A percentile compares a stretch with the other conserved stretches of the same genome.
Evolutionary conservation across 2,888 invertebrate species (phyloP).

Genomic region (Subacronicta megacephala): DNA sequence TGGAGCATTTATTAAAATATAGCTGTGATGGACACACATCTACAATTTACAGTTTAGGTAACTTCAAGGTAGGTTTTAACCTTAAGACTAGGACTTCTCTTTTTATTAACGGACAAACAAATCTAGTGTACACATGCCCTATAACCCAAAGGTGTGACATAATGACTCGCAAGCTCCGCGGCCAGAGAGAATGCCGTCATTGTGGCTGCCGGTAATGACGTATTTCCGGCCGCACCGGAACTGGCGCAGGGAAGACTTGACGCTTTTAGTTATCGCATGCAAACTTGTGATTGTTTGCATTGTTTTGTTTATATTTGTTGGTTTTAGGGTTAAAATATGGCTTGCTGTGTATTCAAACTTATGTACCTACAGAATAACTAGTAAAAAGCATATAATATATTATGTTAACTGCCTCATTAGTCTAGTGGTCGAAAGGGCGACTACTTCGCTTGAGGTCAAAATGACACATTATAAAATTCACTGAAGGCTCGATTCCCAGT

Average conservation of each 20-base stretch:
- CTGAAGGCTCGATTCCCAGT: too few species aligned
- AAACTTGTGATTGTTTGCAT: slow-evolving; percentile 6
- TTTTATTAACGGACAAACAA: background rate
- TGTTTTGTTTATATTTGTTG: background rate
- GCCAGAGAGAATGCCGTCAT: slow-evolving; percentile 56
- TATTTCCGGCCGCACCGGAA: slow-evolving; percentile 66
- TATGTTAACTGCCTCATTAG: too few species aligned
- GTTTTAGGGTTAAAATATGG: background rate
- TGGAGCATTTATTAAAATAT: too few species aligned
- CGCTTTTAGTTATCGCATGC: slow-evolving; percentile 22
- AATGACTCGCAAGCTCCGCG: slow-evolving; percentile 46
- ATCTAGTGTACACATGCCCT: slow-evolving; percentile 21
- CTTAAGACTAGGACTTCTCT: too few species aligned
- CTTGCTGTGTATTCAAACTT: background rate
- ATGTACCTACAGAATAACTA: too few species aligned
- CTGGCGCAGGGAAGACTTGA: slow-evolving; percentile 24
- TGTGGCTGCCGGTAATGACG: slow-evolving; percentile 70
- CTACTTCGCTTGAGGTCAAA: too few species aligned
- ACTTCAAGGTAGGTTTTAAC: too few species aligned
- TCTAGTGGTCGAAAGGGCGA: too few species aligned
- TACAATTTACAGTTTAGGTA: too few species aligned
- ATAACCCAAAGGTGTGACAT: slow-evolving; percentile 50
- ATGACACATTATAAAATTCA: too few species aligned
- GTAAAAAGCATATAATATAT: too few species aligned
- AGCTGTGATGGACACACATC: too few species aligned